Conservation (phyloP, 2,797 vertebrate species). For the Acanthopagrus latus region DNA sequence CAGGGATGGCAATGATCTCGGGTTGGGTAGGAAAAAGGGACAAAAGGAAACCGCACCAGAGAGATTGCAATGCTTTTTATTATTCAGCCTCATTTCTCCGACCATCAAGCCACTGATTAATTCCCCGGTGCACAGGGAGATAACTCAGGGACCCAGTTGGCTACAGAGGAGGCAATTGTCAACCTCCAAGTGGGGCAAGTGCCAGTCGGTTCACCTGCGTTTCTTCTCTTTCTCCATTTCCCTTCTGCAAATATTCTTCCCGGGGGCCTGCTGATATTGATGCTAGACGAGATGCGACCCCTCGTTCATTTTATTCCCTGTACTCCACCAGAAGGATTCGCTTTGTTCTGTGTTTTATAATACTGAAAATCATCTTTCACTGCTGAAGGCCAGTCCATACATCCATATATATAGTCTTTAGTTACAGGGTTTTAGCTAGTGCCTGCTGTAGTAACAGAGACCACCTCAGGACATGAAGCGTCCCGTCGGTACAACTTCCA, state of each 20-base stretch:
- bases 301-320: slow-evolving; percentile 10
- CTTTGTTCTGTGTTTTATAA: slow-evolving; percentile 47
- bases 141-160: slow-evolving; percentile 41
- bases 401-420: too few species aligned
- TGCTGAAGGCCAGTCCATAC: neutral
- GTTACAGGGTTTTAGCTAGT: too few species aligned
- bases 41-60: slow-evolving; percentile 28
- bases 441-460: too few species aligned
- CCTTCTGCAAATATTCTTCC: slow-evolving; percentile 26
- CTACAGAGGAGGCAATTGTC: slow-evolving; percentile 48
- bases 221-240: slow-evolving; percentile 26
- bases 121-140: slow-evolving; percentile 48
- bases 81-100: slow-evolving; percentile 54
- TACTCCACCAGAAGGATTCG: slow-evolving; percentile 37
- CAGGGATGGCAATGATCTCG: slow-evolving; percentile 25
- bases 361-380: slow-evolving; percentile 13
- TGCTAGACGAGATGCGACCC: slow-evolving; percentile 25
- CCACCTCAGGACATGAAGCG: neutral
- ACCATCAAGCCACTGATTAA: slow-evolving; percentile 65
- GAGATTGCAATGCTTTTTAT: slow-evolving; percentile 36
- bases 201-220: slow-evolving; percentile 47
- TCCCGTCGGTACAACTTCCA: too few species aligned
- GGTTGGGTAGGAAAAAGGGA: slow-evolving; percentile 25
- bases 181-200: slow-evolving; percentile 43
- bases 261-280: neutral